phyloP scores from a whole-genome alignment of 2,888 invertebrate genomes.

The Agrochola litura region DNA sequence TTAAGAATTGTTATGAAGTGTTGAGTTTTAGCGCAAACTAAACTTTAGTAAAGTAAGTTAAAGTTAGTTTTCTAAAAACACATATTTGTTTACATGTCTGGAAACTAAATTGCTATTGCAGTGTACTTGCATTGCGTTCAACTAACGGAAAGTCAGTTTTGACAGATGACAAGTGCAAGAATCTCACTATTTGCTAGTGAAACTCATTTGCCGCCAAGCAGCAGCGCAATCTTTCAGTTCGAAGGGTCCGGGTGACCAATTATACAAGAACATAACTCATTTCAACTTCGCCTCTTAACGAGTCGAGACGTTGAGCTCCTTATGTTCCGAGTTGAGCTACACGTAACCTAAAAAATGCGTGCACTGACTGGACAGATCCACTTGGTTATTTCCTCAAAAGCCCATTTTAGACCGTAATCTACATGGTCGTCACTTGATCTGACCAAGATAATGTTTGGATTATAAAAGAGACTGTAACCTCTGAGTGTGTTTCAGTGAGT shows the following conservation, averaged over 20 bases:
- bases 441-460: no score
- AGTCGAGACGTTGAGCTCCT: not conserved
- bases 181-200: not conserved
- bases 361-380: no score
- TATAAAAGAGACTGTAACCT: no score
- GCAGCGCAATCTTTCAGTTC: not conserved
- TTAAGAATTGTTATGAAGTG: not conserved
- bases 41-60: not conserved
- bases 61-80: not conserved
- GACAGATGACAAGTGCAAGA: not conserved
- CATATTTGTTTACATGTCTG: no score
- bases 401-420: no score
- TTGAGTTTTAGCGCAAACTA: not conserved
- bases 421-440: no score
- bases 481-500: no score
- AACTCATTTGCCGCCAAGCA: not conserved
- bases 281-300: not conserved
- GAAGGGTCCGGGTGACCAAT: not conserved
- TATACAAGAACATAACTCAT: not conserved
- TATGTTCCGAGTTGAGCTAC: no score
- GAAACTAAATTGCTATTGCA: not conserved
- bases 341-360: no score
- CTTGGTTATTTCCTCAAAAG: no score
- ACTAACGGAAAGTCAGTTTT: not conserved
- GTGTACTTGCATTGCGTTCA: not conserved